Percentiles rank a stretch among this genome's conserved stretches.
These are phyloP conservation scores for Corythaixoides concolor DNA, from an alignment of 2,113 vertebrate genomes.

Conservation along the genomic window DNA sequence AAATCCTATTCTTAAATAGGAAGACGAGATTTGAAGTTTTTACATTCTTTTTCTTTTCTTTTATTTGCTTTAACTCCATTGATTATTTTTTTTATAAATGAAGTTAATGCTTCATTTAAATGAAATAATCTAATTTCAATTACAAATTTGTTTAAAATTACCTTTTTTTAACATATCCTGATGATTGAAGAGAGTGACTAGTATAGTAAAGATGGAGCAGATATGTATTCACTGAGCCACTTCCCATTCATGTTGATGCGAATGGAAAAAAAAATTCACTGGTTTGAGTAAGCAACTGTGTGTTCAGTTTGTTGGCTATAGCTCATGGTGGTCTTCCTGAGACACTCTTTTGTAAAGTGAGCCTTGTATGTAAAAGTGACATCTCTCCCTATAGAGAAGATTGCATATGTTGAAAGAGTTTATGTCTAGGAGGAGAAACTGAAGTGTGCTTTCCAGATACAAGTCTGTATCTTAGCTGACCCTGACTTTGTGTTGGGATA, in stretches of 20 bases:
- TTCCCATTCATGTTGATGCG: not conserved
- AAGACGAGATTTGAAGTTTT: not conserved
- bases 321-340: not conserved
- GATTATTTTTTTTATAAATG: not conserved
- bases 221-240: not conserved
- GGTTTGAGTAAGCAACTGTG: not conserved
- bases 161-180: not conserved
- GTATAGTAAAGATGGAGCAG: not conserved
- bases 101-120: not conserved
- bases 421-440: not conserved
- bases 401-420: not conserved
- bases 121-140: not conserved
- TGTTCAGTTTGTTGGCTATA: not conserved
- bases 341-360: not conserved
- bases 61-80: not conserved
- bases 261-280: not conserved
- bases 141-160: not conserved
- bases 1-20: not conserved
- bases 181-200: not conserved
- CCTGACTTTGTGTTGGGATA: not conserved
- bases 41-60: not conserved
- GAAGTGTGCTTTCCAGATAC: not conserved
- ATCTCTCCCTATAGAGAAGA: not conserved
- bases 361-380: not conserved
- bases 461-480: not conserved